A percentile compares a stretch with the other conserved stretches of the same genome.
Conservation (phyloP, 64 coral and sea anemone species). For the Anthopleura sola region DNA sequence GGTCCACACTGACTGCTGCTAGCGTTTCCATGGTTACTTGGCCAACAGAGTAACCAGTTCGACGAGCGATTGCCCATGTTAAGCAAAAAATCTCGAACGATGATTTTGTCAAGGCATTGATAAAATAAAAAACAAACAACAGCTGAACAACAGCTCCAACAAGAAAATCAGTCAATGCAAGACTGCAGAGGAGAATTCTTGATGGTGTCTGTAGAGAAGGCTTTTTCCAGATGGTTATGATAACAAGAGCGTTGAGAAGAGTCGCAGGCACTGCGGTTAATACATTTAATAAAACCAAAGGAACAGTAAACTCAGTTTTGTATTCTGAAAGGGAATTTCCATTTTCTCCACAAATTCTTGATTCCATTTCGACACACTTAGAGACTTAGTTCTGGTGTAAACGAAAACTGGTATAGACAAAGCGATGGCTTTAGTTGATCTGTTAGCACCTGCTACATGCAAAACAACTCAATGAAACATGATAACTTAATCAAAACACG, state of each 20-base stretch:
- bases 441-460: no score
- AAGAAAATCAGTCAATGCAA: conserved; percentile 4
- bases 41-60: not conserved
- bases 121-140: not conserved
- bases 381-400: no score
- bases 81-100: not conserved
- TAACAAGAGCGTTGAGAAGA: conserved; percentile 12
- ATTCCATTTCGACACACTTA: no score
- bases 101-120: not conserved
- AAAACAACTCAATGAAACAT: no score
- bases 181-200: not conserved
- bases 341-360: not conserved
- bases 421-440: no score
- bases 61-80: not conserved
- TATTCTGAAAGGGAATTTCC: not conserved
- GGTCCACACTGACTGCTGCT: not conserved
- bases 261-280: not conserved
- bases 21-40: conserved; percentile 5
- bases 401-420: no score
- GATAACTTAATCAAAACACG: no score
- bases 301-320: not conserved
- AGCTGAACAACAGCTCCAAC: conserved; percentile 19
- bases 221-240: conserved; percentile 16
- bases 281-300: not conserved
- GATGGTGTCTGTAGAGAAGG: conserved; percentile 5